Percentiles rank a stretch among this genome's conserved stretches.
Evolutionary conservation across 1,140 invertebrate genomes (phyloP).

Genomic region (Akabosia matsudoensis): DNA sequence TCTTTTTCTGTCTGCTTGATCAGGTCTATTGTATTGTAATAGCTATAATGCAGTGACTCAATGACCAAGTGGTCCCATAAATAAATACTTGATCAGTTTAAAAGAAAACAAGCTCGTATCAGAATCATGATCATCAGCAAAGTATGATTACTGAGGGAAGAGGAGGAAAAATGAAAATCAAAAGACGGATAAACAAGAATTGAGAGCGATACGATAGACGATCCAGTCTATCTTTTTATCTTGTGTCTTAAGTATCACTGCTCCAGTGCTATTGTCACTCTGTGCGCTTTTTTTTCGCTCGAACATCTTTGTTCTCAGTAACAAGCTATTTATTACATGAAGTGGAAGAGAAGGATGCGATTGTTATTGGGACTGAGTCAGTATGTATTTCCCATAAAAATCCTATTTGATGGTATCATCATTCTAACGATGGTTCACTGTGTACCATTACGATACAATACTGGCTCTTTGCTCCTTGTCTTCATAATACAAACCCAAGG

Average conservation of each 20-base stretch:
- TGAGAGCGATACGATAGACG: neutral
- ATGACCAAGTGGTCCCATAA: neutral
- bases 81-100: neutral
- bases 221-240: neutral
- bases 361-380: neutral
- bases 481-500: too few relatives aligned
- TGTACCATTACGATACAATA: neutral
- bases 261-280: too few relatives aligned
- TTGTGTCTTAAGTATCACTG: too few relatives aligned
- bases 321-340: neutral
- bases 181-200: too few relatives aligned
- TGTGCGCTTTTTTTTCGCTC: too few relatives aligned
- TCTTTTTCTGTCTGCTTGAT: neutral
- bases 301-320: too few relatives aligned
- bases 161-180: neutral
- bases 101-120: neutral
- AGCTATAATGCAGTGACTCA: neutral
- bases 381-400: neutral
- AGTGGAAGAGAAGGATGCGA: neutral
- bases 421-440: neutral
- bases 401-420: neutral
- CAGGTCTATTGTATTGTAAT: neutral
- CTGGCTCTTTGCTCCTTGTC: too few relatives aligned
- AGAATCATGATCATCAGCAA: neutral
- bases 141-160: neutral